Evolutionary conservation across 2,797 vertebrate genomes (phyloP), one percentile per base, ranked within the genome.

Genomic region (Enteromius thamalakanensis): DNA sequence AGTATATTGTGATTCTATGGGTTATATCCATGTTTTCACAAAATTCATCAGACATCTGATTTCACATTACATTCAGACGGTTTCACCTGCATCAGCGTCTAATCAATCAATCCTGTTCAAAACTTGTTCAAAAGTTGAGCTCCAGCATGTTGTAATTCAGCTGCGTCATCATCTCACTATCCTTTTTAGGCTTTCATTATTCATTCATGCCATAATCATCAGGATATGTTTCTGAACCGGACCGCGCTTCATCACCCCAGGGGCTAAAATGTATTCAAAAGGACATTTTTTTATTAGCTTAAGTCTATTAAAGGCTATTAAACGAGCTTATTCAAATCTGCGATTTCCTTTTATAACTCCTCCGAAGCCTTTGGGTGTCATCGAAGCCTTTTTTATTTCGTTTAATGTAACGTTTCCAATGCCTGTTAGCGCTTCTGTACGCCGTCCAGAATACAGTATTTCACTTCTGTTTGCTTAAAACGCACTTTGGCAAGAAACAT

Each of bases 251-350:
- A 53, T 76, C 51, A 71, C 71, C 71, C 76, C 76, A 32, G 34
- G 51, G 82, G 51, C 32, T 42, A 3, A 55, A 82, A 40, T 60
- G 11, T 23, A 65, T 80, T 82, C 62, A 72, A 69, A 71, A 71
- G 82, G 42, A 69, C 29, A n/a, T 12, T 47, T 37, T 74, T 76
- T 85, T 74, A 77, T 76, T 72, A 75, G 64, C 49, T 76, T 10
- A 58, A 37, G 76, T 79, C n/a, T 83, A 69, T 84, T 84, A 71
- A 26, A 64, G 47, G 64, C 53, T 76, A 71, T 83, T 82, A 85
- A 76, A 58, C 53, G 7, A 71, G 58, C 23, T 17, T 79, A 23
- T 79, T 80, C 62, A 80, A 85, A 85, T 69, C 81, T 45, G 17
- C 3, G 11, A 64, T 85, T 64, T 64, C 9, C 74, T 45, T 82